Conservation (phyloP, 2,797 vertebrate genomes). For the Sebastes ruberrimus region DNA sequence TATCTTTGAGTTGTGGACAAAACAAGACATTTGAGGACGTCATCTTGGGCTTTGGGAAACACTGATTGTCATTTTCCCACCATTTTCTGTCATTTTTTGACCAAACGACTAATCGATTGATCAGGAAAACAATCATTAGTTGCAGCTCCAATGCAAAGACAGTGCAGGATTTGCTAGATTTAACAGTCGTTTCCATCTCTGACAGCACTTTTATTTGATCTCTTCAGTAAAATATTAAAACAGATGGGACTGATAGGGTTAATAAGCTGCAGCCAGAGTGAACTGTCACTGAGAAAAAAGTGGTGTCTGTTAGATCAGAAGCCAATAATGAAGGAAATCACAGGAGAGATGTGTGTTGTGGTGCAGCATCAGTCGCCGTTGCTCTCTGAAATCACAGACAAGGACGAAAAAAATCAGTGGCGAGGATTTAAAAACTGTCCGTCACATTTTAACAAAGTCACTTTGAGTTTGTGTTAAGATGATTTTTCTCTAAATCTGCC, state of each 20-base stretch:
- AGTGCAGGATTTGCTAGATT: not conserved
- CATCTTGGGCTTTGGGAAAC: too few species aligned
- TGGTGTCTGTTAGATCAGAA: slow-evolving; percentile 3
- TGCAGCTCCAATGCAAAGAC: not conserved
- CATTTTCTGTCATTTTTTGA: too few species aligned
- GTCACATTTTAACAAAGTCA: slow-evolving; percentile 39
- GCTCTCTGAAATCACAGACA: slow-evolving; percentile 10
- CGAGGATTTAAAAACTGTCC: slow-evolving; percentile 20
- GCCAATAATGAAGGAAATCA: slow-evolving; percentile 16
- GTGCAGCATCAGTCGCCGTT: not conserved
- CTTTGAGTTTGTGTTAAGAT: slow-evolving; percentile 27
- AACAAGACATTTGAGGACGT: too few species aligned
- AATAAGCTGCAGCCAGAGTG: not conserved
- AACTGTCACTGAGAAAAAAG: slow-evolving; percentile 1
- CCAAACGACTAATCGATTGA: too few species aligned
- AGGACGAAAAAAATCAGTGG: slow-evolving; percentile 19
- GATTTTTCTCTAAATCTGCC: slow-evolving; percentile 38
- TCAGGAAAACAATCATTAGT: too few species aligned
- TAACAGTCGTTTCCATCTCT: not conserved
- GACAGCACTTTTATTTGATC: not conserved
- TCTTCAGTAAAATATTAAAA: not conserved
- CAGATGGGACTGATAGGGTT: not conserved
- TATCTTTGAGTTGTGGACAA: too few species aligned
- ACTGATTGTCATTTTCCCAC: too few species aligned
- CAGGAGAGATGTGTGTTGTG: not conserved